Evolutionary conservation across 1,140 invertebrate genomes (phyloP).

Genomic region (Lamellibrachia luymesi): DNA sequence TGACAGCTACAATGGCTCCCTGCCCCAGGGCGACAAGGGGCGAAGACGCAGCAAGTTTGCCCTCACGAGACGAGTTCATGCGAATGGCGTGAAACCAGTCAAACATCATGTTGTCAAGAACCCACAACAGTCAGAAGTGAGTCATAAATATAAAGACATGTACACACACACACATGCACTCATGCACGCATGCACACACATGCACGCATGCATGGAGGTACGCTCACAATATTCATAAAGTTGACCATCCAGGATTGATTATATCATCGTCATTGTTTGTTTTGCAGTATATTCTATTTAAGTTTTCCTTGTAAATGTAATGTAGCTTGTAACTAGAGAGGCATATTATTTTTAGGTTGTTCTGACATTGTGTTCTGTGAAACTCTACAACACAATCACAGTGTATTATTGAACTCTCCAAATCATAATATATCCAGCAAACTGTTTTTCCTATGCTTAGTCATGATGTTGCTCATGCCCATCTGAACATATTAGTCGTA

Average conservation of each 20-base stretch:
- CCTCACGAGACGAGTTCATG: slow-evolving; percentile 74
- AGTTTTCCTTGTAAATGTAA: background rate
- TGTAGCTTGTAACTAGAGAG: background rate
- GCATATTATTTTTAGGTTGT: background rate
- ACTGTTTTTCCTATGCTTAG: no score
- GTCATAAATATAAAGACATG: background rate
- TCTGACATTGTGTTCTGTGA: background rate
- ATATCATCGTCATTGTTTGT: background rate
- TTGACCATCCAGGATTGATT: background rate
- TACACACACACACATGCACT: background rate
- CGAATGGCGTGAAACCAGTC: slow-evolving; percentile 91
- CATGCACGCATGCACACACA: no score
- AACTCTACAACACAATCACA: background rate
- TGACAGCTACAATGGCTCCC: slow-evolving; percentile 88
- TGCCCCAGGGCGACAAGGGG: slow-evolving; percentile 88
- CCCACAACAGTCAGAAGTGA: slow-evolving; percentile 67
- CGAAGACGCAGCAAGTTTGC: slow-evolving; percentile 91
- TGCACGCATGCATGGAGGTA: no score
- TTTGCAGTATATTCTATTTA: background rate
- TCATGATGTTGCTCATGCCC: background rate
- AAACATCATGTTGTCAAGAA: slow-evolving; percentile 91
- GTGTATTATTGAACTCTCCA: background rate
- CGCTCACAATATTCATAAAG: no score
- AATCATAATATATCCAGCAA: no score
- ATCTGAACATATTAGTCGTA: background rate